Evolutionary conservation across 2,797 vertebrate species (phyloP), one percentile per base, ranked within the genome.

Genomic region (Gephyroberyx darwinii): DNA sequence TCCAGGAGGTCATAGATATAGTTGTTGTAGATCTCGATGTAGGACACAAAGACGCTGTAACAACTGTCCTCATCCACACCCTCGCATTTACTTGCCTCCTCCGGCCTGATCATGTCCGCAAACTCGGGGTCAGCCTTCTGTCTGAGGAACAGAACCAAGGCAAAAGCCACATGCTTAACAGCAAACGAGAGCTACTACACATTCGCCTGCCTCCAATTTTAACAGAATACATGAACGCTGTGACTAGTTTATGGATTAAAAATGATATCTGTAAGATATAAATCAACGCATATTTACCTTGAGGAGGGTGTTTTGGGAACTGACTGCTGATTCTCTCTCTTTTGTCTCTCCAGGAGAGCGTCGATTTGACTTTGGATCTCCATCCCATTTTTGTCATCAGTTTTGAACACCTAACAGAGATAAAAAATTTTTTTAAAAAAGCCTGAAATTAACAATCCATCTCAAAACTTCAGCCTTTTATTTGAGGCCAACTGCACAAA

Each of bases 11-110:
- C 97, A 39, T 98, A 99, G 76, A 99, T 96, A 71, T 99, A 99
- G 89, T 99, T 99, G 88, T 99, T 99, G 89, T 99, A 99, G 86
- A 99, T 96, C 90, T 99, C 98, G 0, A 98, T 95, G 71, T 99
- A 99, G 60, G 97, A 99, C 20, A 99, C 97, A 82, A 99, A 99
- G 5, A 99, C 92, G 3, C 95, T 94, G 84, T 98, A 99, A 79
- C 97, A 96, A 14, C 95, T 97, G 74, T 99, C 98, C 80, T 99
- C 98, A 51, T 99, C 98, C 19, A 98, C 92, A 0, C 92, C 95
- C 8, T 96, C 93, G 3, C 83, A 95, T 86, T 91, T 94, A 89
- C 94, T 96, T 2, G 92, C 93, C 5, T 98, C 96, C 54, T 93
- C 94, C 4, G 94, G 89, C 0, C 89, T 93, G 87, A 99, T 96